Conservation (phyloP, 2,888 invertebrate species). For the Phragmatobia fuliginosa region DNA sequence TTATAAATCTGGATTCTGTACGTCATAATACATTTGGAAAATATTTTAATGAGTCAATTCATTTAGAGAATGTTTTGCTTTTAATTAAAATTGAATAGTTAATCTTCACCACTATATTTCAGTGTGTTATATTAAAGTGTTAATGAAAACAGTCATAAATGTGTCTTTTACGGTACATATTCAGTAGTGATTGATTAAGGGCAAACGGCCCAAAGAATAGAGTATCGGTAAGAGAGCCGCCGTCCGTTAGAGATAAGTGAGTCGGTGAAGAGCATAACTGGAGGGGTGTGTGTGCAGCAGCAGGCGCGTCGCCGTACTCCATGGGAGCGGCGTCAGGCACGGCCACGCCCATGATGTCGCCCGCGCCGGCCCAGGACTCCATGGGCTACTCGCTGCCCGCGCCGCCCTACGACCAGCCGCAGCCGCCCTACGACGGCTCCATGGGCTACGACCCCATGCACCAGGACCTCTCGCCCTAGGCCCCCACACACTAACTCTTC, state of each 20-base stretch:
- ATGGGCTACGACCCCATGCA: constrained; percentile 97
- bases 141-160: neutral
- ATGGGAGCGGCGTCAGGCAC: constrained; percentile 96
- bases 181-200: too few species aligned
- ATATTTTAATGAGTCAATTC: too few species aligned
- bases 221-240: constrained; percentile 2
- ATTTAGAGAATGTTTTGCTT: too few species aligned
- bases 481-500: too few species aligned
- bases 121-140: too few species aligned
- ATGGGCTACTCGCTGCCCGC: constrained; percentile 98
- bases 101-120: too few species aligned
- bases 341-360: constrained; percentile 98
- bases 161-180: neutral
- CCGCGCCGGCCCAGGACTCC: constrained; percentile 96
- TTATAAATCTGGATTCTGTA: too few species aligned
- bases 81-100: too few species aligned
- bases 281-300: constrained; percentile 68
- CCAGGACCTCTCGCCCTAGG: constrained; percentile 92
- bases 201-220: too few species aligned
- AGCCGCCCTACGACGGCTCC: constrained; percentile 94
- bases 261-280: constrained; percentile 7
- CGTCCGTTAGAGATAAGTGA: neutral
- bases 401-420: constrained; percentile 95
- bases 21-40: too few species aligned
- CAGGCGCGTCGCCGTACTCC: constrained; percentile 94